These are phyloP conservation scores for Caenorhabditis panamensis DNA, from an alignment of 2,888 invertebrate species.

Conservation along the genomic window DNA sequence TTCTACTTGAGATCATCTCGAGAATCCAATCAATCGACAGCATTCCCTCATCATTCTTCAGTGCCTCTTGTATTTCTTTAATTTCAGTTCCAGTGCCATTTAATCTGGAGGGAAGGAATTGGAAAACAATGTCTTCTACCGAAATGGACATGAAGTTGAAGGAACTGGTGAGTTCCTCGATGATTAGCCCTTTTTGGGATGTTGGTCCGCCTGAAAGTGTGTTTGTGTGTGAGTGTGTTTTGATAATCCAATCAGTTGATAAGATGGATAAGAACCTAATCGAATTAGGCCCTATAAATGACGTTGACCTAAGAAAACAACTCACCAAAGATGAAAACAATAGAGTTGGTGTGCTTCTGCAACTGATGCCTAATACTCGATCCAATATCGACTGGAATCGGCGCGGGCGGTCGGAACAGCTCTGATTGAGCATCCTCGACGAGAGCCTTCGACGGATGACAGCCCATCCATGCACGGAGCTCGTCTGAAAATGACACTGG, in stretches of 20 bases:
- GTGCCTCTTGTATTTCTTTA: constrained; percentile 75
- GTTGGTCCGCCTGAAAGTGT: constrained; percentile 80
- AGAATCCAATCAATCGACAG: constrained; percentile 80
- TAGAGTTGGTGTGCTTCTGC: constrained; percentile 53
- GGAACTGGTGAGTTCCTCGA: constrained; percentile 77
- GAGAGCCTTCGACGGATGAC: constrained; percentile 56
- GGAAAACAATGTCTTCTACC: constrained; percentile 79
- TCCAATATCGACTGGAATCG: constrained; percentile 69
- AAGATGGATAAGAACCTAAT: constrained; percentile 14
- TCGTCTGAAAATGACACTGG: not conserved
- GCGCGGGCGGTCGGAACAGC: constrained; percentile 63
- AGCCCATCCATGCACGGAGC: constrained; percentile 65
- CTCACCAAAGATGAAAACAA: constrained; percentile 79
- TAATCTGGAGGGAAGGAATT: constrained; percentile 78
- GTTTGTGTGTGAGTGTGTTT: too few species aligned
- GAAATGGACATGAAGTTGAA: constrained; percentile 77
- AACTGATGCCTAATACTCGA: constrained; percentile 38
- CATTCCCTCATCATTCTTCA: constrained; percentile 76
- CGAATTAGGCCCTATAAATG: not conserved
- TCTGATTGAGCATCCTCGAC: constrained; percentile 25
- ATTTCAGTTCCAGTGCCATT: constrained; percentile 74
- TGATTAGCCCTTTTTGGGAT: constrained; percentile 79
- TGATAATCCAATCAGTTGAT: not conserved
- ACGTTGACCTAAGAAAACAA: not conserved
- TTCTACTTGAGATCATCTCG: constrained; percentile 75